Evolutionary conservation across 64 coral and sea anemone species (phyloP), one percentile per base, ranked within the genome.

Genomic region (Dendronephthya gigantea): DNA sequence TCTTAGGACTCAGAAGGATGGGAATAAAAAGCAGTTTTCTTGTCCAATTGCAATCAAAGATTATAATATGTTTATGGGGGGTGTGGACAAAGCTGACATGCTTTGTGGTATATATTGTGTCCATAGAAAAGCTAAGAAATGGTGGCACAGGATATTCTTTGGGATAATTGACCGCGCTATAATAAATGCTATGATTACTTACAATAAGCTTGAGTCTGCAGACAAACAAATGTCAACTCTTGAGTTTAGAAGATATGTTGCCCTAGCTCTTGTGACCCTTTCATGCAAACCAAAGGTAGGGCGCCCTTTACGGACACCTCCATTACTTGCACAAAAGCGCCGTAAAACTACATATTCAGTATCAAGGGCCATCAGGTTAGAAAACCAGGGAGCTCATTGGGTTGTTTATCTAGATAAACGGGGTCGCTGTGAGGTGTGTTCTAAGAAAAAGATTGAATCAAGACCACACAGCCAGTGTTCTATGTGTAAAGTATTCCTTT

Each of bases 111-210:
- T 89, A 38, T 49, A 89, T 83, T 50, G 88, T 10, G 17, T 89
- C 15, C n/a, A 36, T 89, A 83, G 88, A 31, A 89, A 84, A 43
- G 82, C 76, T 23, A 89, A 89, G 40, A 89, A 89, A 50, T 89
- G 88, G 88, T 89, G 88, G 88, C 49, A 83, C 15, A 83, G 81
- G 40, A 83, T 83, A 45, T 89, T 89, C 55, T 89, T 89, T 62
- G 49, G 81, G 10, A 89, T 89, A 23, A 89, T 89, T 83, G 88
- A 89, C 38, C 88, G 81, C 35, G 83, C 81, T 12, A 28, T 90
- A 17, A 15, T 84, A 22, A 90, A 90, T 84, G 88, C 88, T 72
- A 30, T 83, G 36, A 82, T 90, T 45, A 35, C 56, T n/a, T 84
- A 84, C 28, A 66, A 23, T 30, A 70, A 84, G 31, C 17, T 90